A percentile compares a stretch with the other conserved stretches of the same genome.
Evolutionary conservation across 1,140 invertebrate genomes (phyloP).

Genomic region (Zophobas morio): DNA sequence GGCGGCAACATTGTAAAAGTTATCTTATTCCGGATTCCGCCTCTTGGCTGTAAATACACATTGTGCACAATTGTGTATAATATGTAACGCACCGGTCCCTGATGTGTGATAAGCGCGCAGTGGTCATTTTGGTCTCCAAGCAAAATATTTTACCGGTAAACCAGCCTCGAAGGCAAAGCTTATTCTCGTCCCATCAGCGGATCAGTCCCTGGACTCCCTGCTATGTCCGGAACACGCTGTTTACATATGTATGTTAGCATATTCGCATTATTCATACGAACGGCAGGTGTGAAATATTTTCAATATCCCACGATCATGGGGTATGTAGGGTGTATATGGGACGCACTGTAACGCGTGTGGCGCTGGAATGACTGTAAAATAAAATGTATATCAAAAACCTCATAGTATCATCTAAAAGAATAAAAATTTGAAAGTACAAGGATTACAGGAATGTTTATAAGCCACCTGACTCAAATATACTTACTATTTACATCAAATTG

Average conservation of each 20-base stretch:
- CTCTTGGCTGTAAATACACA: slow-evolving; percentile 1
- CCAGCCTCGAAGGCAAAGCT: slow-evolving; percentile 9
- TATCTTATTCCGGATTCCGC: slow-evolving; percentile 11
- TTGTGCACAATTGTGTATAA: slow-evolving; percentile 29
- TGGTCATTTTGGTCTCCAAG: slow-evolving; percentile 25
- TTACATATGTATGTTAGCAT: slow-evolving; percentile 36
- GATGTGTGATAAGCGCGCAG: slow-evolving; percentile 22
- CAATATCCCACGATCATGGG: slow-evolving; percentile 35
- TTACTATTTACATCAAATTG: no score
- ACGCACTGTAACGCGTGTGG: slow-evolving; percentile 22
- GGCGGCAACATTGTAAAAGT: background rate
- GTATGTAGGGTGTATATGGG: background rate
- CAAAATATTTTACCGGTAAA: slow-evolving; percentile 34
- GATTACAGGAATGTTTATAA: no score
- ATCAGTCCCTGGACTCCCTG: slow-evolving; percentile 34
- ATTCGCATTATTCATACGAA: slow-evolving; percentile 34
- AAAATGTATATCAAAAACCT: background rate
- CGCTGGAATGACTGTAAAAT: slow-evolving; percentile 36
- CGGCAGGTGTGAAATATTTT: slow-evolving; percentile 36
- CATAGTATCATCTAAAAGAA: no score
- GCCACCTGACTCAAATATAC: no score
- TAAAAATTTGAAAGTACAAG: no score
- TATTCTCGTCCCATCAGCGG: slow-evolving; percentile 28
- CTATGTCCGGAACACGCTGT: slow-evolving; percentile 32
- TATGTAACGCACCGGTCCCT: slow-evolving; percentile 25